Conservation (phyloP, 2,888 invertebrate species). For the Ligdia adustata region DNA sequence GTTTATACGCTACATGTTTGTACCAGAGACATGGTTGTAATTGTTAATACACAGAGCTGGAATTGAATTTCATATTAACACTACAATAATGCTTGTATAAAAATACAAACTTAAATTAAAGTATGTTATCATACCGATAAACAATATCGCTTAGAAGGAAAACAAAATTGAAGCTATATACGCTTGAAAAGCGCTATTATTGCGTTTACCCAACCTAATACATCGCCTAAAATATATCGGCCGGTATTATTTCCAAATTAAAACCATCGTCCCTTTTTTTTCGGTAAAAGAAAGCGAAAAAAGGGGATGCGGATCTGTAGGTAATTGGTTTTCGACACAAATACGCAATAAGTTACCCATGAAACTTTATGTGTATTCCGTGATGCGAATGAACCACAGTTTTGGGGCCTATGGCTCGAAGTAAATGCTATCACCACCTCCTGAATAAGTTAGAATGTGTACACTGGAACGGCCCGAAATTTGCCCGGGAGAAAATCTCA, state of each 20-base stretch:
- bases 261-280: constrained; percentile 48
- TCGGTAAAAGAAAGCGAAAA: constrained; percentile 44
- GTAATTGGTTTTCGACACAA: constrained; percentile 71
- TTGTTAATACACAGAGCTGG: background rate
- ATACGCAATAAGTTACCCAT: constrained; percentile 68
- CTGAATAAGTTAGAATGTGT: constrained; percentile 48
- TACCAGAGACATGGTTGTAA: background rate
- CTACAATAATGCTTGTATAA: no score
- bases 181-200: no score
- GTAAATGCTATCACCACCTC: constrained; percentile 49
- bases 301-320: constrained; percentile 52
- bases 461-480: constrained; percentile 27
- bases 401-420: constrained; percentile 42
- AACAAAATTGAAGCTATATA: no score
- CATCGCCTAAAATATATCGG: constrained; percentile 35
- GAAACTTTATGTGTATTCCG: constrained; percentile 62
- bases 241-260: constrained; percentile 48
- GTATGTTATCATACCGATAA: no score
- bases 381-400: constrained; percentile 53
- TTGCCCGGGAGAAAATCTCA: constrained; percentile 32
- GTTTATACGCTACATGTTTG: background rate
- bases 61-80: no score
- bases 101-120: no score
- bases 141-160: no score
- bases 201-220: constrained; percentile 31